phyloP scores from a whole-genome alignment of 2,888 invertebrate species.

The Lithophane leautieri region DNA sequence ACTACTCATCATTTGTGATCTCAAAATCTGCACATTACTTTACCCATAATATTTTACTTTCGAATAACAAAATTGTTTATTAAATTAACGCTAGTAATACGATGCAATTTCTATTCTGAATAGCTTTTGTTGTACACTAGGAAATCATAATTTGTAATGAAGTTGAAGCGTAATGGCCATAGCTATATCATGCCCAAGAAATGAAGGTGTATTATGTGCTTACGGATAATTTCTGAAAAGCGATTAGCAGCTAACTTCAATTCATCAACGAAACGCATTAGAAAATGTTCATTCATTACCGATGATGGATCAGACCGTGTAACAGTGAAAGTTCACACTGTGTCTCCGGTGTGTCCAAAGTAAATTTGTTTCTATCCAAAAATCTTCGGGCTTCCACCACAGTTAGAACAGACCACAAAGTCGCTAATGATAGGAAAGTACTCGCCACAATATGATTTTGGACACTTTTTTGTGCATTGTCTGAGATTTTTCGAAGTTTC shows the following conservation, averaged over 20 bases:
- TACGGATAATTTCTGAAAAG: constrained; percentile 61
- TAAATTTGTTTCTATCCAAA: constrained; percentile 80
- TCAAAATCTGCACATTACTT: constrained; percentile 14
- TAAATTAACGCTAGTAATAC: constrained; percentile 36
- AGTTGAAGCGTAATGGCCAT: constrained; percentile 42
- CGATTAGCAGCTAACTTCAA: constrained; percentile 71
- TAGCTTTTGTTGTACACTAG: constrained; percentile 45
- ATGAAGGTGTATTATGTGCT: constrained; percentile 49
- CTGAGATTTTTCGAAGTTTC: constrained; percentile 69
- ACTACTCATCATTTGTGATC: constrained; percentile 33
- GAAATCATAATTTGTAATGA: constrained; percentile 44
- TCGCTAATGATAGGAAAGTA: constrained; percentile 86
- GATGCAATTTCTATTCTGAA: constrained; percentile 49
- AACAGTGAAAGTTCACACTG: constrained; percentile 84
- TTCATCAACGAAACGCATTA: constrained; percentile 75
- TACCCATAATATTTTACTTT: constrained; percentile 39
- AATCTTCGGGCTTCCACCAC: constrained; percentile 75
- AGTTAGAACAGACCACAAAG: constrained; percentile 79
- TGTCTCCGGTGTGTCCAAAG: constrained; percentile 75
- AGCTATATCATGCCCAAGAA: constrained; percentile 44
- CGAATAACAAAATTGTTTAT: constrained; percentile 39
- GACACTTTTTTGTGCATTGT: constrained; percentile 74
- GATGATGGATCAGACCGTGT: constrained; percentile 78
- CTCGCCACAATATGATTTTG: constrained; percentile 74
- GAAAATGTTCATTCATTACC: constrained; percentile 80